Evolutionary conservation across 2,888 invertebrate species (phyloP).

Genomic region (Spodoptera exigua): DNA sequence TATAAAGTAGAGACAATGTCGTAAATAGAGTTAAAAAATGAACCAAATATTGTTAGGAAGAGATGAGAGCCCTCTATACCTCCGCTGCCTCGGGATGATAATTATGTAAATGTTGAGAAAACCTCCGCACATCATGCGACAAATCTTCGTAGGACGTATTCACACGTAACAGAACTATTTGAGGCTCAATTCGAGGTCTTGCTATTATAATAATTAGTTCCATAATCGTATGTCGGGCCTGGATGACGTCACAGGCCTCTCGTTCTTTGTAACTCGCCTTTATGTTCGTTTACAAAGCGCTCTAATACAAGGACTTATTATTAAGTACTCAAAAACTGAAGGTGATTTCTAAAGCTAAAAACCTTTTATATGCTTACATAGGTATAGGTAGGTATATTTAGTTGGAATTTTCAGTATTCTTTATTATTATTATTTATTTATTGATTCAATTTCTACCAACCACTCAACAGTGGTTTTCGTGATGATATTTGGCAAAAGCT

Average conservation of each 20-base stretch:
- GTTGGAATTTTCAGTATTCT: too few species aligned
- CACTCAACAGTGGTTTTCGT: too few species aligned
- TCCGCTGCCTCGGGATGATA: conserved; percentile 43
- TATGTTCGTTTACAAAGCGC: conserved; percentile 24
- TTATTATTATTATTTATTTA: too few species aligned
- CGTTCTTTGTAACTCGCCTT: conserved; percentile 30
- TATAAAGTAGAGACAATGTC: conserved; percentile 2
- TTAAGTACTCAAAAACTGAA: background rate
- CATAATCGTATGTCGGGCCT: conserved; percentile 17
- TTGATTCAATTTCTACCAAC: too few species aligned
- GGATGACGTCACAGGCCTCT: conserved; percentile 47
- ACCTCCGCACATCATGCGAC: conserved; percentile 51
- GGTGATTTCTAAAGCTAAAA: background rate
- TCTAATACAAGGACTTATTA: conserved; percentile 11
- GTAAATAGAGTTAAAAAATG: conserved; percentile 14
- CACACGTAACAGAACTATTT: conserved; percentile 33
- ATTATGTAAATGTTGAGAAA: conserved; percentile 53
- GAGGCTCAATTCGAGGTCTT: conserved; percentile 18
- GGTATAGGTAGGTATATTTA: too few species aligned
- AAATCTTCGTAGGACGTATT: conserved; percentile 43
- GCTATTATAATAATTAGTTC: conserved; percentile 36
- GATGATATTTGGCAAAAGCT: too few species aligned
- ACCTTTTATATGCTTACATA: too few species aligned
- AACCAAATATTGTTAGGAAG: background rate
- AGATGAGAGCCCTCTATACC: conserved; percentile 24